Base-by-base conservation (phyloP, 2,113 vertebrate genomes). In the Ictalurus punctatus region DNA sequence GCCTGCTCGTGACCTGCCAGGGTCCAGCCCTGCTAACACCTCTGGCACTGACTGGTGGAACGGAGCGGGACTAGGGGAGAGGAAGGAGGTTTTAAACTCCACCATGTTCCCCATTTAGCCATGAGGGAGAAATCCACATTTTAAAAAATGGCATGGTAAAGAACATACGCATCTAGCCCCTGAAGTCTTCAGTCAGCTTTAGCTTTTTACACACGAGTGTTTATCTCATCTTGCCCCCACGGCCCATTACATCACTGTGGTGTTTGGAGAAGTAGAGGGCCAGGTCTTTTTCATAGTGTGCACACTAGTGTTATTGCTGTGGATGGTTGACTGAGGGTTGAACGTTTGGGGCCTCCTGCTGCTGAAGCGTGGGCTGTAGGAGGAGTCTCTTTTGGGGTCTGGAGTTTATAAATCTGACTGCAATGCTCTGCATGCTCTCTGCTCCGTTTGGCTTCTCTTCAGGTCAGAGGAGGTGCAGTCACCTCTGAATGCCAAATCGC, bases 321-420 rank as follows among this genome's bases (percentile, higher is more conserved):
- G 89, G 58, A 85, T 88, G 65, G 69, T 79, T 83, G 65, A 84
- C 71, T 63, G 56, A 34, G 71, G 61, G 86, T 83, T 65, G 21
- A 40, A 83, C 78, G 17, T 81, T 83, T 79, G 82, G 67, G 84
- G 85, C 63, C 76, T 74, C 59, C 74, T 76, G 74, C 87, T 58
- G 85, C 80, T 65, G 63, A 83, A 74, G 88, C 67, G 27, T 80
- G 63, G 69, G 52, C 76, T 84, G 67, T 81, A 71, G 84, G 65
- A 89, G 79, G 85, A 85, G 84, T 90, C 80, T 92, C 90, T 90
- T 74, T 91, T 87, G 86, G 69, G 92, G 91, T 90, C 87, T 88
- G 87, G 86, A 93, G 92, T 94, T 94, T 94, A 93, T 94, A 94
- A 95, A 95, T 93, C 92, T 90, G 90, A 91, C 90, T 73, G 71